A percentile compares a stretch with the other conserved stretches of the same genome.
These are phyloP conservation scores for Brachionichthys hirsutus DNA, from an alignment of 2,113 vertebrate species.

Conservation along the genomic window DNA sequence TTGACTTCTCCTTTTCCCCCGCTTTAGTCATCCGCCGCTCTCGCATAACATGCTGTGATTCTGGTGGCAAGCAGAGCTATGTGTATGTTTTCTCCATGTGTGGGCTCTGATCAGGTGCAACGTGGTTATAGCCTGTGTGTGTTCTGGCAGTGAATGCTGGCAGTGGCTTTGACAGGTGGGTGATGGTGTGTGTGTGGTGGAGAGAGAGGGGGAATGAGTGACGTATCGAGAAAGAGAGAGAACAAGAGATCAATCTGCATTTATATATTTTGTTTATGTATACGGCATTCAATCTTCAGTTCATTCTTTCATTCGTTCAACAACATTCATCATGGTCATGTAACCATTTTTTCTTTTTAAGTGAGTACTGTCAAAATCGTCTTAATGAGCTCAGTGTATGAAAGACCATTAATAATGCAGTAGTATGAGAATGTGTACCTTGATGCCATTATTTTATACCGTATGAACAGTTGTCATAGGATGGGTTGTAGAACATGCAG, in stretches of 20 bases:
- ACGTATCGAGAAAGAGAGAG: not conserved
- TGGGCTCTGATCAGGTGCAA: constrained; percentile 59
- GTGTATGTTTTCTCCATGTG: constrained; percentile 60
- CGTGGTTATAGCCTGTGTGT: constrained; percentile 26
- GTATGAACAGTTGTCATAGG: no score
- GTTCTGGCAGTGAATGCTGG: not conserved
- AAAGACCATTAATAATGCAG: no score
- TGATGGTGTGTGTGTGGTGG: not conserved
- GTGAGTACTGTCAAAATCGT: no score
- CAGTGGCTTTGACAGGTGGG: not conserved
- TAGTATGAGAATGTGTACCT: no score
- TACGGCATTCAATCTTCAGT: not conserved
- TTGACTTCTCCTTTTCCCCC: constrained; percentile 15
- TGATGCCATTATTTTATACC: no score
- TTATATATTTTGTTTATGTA: constrained; percentile 1
- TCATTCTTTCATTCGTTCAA: not conserved
- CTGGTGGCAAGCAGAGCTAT: constrained; percentile 38
- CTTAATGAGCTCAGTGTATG: no score
- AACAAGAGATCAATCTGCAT: constrained; percentile 37
- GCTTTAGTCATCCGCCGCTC: constrained; percentile 31
- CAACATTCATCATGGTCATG: no score
- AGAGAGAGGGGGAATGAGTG: no score
- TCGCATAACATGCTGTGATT: constrained; percentile 43
- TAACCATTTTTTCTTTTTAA: no score
- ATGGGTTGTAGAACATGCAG: no score